These are phyloP conservation scores for Parazoanthus atlanticus DNA, from an alignment of 92 coral and sea anemone species.

Conservation along the genomic window DNA sequence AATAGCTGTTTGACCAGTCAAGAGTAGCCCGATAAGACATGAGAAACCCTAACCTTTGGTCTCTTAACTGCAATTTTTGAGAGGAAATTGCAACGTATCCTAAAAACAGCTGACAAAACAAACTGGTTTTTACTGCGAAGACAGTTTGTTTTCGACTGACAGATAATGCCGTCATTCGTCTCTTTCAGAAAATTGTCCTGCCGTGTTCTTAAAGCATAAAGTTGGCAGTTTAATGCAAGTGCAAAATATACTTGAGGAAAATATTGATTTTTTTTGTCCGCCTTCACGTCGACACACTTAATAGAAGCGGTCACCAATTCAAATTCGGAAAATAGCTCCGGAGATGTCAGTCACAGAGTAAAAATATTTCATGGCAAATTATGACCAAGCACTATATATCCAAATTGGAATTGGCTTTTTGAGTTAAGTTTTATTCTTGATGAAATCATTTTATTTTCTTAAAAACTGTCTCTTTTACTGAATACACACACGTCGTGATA, in stretches of 20 bases:
- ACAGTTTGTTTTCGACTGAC: conserved; percentile 49
- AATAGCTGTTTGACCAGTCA: not conserved
- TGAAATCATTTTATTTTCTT: not conserved
- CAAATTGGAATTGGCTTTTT: conserved; percentile 6
- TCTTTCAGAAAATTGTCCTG: conserved; percentile 24
- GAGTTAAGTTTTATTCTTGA: not conserved
- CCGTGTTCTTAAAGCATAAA: not conserved
- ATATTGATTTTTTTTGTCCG: conserved; percentile 15
- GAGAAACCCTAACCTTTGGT: not conserved
- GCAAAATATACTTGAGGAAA: conserved; percentile 4
- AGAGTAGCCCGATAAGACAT: not conserved
- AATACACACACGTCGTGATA: not conserved
- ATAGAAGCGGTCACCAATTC: not conserved
- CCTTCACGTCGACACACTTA: not conserved
- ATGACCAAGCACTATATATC: not conserved
- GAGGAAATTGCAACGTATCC: conserved; percentile 61
- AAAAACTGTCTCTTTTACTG: not conserved
- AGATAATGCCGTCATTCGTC: conserved; percentile 31
- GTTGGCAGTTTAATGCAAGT: conserved; percentile 11
- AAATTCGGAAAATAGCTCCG: not conserved
- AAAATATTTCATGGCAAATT: conserved; percentile 16
- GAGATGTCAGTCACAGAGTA: not conserved
- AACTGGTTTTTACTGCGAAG: conserved; percentile 37
- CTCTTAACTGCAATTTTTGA: not conserved
- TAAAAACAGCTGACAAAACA: conserved; percentile 65